A percentile compares a stretch with the other conserved stretches of the same genome.
These are phyloP conservation scores for Lutraria lutraria DNA, from an alignment of 2,888 invertebrate species.

Conservation along the genomic window DNA sequence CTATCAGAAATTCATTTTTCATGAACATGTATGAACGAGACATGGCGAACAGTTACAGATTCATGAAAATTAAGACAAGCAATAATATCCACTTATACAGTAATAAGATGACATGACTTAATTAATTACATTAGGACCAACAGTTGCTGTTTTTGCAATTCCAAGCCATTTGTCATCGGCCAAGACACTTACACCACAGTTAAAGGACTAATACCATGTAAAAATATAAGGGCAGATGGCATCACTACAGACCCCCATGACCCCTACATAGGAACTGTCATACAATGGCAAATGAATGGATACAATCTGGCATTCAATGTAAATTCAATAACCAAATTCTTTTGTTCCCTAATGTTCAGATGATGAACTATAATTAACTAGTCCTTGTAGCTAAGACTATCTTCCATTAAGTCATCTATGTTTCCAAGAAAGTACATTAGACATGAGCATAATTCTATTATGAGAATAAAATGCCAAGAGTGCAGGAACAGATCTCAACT, in stretches of 20 bases:
- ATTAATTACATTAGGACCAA: no score
- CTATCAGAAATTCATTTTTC: no score
- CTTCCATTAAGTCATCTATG: not conserved
- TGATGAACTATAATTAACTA: slow-evolving; percentile 13
- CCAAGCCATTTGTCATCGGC: slow-evolving; percentile 8
- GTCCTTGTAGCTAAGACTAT: not conserved
- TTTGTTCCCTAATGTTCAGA: not conserved
- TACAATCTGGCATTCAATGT: not conserved
- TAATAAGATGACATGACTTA: no score
- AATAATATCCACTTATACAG: no score
- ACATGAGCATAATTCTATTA: not conserved
- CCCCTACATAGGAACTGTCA: slow-evolving; percentile 25
- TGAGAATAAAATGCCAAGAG: not conserved
- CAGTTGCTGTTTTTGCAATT: not conserved
- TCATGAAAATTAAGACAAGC: no score
- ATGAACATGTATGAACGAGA: no score
- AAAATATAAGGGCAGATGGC: slow-evolving; percentile 41
- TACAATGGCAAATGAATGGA: not conserved
- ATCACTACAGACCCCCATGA: slow-evolving; percentile 10
- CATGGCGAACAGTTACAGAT: no score
- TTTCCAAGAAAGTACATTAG: not conserved
- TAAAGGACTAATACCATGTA: not conserved
- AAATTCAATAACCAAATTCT: slow-evolving; percentile 14
- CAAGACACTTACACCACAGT: not conserved
- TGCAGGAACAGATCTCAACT: not conserved